phyloP scores from a whole-genome alignment of 2,797 vertebrate genomes.

The Etheostoma nigrum region DNA sequence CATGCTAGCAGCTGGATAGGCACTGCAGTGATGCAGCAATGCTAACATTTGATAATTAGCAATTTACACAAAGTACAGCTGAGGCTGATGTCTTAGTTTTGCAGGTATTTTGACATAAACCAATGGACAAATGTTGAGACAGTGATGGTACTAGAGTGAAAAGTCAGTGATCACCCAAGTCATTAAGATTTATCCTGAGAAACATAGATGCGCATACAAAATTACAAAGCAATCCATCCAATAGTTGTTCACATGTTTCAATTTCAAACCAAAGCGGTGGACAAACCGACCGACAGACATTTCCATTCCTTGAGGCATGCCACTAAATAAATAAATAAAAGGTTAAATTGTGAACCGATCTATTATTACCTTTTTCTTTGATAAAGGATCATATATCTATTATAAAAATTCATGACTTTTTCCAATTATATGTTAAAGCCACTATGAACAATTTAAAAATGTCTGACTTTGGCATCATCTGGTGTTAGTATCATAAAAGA shows the following conservation, averaged over 20 bases:
- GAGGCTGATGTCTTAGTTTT: neutral
- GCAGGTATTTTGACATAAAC: neutral
- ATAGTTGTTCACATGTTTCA: neutral
- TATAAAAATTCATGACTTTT: neutral
- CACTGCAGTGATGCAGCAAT: neutral
- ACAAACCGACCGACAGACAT: neutral
- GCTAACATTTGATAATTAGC: neutral
- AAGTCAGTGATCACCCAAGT: neutral
- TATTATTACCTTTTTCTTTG: neutral
- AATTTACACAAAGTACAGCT: neutral
- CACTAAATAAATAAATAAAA: neutral
- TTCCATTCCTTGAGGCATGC: neutral
- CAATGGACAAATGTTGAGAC: neutral
- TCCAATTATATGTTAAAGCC: conserved; percentile 2
- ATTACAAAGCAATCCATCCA: neutral
- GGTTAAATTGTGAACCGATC: neutral
- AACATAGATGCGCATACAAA: neutral
- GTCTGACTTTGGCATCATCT: conserved; percentile 9
- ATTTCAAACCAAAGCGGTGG: neutral
- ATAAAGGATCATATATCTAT: neutral
- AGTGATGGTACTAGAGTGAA: neutral
- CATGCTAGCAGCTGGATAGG: neutral
- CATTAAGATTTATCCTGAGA: neutral
- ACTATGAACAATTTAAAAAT: neutral
- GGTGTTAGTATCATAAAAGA: neutral